A percentile compares a stretch with the other conserved stretches of the same genome.
phyloP scores from a whole-genome alignment of 2,888 invertebrate species.

The Sarcophaga subvicina region DNA sequence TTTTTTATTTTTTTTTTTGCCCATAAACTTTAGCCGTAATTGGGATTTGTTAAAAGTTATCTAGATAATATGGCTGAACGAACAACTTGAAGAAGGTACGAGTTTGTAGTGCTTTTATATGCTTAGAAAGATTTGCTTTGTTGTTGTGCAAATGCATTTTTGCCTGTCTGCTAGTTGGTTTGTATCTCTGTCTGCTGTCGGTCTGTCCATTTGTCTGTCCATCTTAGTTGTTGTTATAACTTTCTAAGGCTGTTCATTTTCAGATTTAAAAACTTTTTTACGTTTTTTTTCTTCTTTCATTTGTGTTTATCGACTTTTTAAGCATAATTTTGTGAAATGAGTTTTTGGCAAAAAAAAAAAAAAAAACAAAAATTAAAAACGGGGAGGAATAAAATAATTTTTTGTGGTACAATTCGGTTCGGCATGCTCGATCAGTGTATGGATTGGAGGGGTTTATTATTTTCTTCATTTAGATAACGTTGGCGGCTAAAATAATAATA shows the following conservation, averaged over 20 bases:
- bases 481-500: constrained; percentile 25
- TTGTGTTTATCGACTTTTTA: not conserved
- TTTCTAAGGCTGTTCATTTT: not conserved
- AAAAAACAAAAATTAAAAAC: not conserved
- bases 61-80: not conserved
- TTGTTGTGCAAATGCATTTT: not conserved
- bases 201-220: not conserved
- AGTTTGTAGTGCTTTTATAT: not conserved
- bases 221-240: not conserved
- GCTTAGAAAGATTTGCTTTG: not conserved
- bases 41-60: constrained; percentile 16
- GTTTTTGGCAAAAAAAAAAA: not conserved
- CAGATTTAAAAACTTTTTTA: not conserved
- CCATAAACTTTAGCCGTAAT: constrained; percentile 1
- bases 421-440: not conserved
- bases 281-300: not conserved
- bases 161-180: not conserved
- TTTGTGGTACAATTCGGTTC: constrained; percentile 13
- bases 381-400: constrained; percentile 2
- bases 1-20: not conserved
- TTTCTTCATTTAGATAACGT: constrained; percentile 27
- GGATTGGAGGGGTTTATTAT: not conserved
- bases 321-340: constrained; percentile 25
- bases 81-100: not conserved
- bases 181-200: not conserved